phyloP scores from a whole-genome alignment of 2,888 invertebrate genomes.

The Papilio gigon region DNA sequence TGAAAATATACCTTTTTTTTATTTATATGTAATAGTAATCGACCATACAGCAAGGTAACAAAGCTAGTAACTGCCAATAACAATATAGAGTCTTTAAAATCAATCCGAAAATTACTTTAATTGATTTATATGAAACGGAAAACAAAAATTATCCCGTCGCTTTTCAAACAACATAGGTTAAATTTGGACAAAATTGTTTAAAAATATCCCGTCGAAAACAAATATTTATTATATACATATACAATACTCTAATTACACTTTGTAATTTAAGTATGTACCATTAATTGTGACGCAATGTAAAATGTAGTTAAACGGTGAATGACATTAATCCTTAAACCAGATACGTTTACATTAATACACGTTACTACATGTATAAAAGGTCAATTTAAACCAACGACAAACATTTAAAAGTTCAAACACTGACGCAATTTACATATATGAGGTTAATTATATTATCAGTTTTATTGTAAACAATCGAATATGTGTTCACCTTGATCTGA shows the following conservation, averaged over 20 bases:
- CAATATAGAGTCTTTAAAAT: too few species aligned
- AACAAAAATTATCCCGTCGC: too few species aligned
- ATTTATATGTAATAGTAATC: neutral
- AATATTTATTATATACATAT: too few species aligned
- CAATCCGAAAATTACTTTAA: too few species aligned
- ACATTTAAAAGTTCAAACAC: slow-evolving; percentile 38
- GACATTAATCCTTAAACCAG: slow-evolving; percentile 34
- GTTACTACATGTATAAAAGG: slow-evolving; percentile 29
- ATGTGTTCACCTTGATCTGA: slow-evolving; percentile 24
- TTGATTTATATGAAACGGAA: too few species aligned
- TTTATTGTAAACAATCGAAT: slow-evolving; percentile 24
- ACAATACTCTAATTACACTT: neutral
- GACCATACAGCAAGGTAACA: neutral
- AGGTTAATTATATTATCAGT: slow-evolving; percentile 21
- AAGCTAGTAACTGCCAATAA: neutral
- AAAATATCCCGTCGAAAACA: too few species aligned
- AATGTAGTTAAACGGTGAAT: slow-evolving; percentile 16
- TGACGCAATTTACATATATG: slow-evolving; percentile 29
- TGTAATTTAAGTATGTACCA: slow-evolving; percentile 5
- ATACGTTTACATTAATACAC: slow-evolving; percentile 22
- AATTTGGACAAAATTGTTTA: too few species aligned
- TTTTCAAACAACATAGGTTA: too few species aligned
- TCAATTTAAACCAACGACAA: slow-evolving; percentile 32
- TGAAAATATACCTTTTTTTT: neutral
- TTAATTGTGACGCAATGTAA: neutral